A percentile compares a stretch with the other conserved stretches of the same genome.
Evolutionary conservation across 2,113 vertebrate genomes (phyloP).

Genomic region (Etheostoma spectabile): DNA sequence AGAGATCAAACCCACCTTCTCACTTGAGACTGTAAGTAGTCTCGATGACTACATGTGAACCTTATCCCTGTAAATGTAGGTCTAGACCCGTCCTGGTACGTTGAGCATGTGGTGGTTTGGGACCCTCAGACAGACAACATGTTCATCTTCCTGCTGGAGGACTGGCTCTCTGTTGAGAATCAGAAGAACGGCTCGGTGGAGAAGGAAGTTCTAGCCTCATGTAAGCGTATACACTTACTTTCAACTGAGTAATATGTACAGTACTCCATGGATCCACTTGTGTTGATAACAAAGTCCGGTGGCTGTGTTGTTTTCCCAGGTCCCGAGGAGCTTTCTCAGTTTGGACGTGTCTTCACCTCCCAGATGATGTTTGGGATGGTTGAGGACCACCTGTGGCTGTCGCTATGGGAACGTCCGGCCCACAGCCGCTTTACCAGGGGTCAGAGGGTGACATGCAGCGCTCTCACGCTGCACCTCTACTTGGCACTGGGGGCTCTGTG

Average conservation of each 20-base stretch:
- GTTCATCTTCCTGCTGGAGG: conserved; percentile 87
- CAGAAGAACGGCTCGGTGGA: conserved; percentile 83
- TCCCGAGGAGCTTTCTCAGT: conserved; percentile 82
- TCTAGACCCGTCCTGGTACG: conserved; percentile 86
- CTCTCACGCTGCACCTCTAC: conserved; percentile 83
- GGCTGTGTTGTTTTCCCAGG: conserved; percentile 62
- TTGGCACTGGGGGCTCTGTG: conserved; percentile 81
- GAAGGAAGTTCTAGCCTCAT: conserved; percentile 85
- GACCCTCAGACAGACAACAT: conserved; percentile 85
- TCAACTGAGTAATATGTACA: not conserved
- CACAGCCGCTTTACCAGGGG: conserved; percentile 83
- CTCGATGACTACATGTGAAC: not conserved
- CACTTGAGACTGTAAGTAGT: not conserved
- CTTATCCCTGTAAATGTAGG: conserved; percentile 64
- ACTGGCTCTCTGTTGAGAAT: conserved; percentile 89
- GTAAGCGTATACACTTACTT: conserved; percentile 66
- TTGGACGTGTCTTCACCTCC: conserved; percentile 77
- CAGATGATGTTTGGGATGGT: conserved; percentile 83
- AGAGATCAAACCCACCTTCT: not conserved
- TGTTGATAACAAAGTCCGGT: not conserved
- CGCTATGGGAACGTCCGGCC: conserved; percentile 82
- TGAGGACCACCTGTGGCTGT: conserved; percentile 87
- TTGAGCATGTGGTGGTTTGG: conserved; percentile 87
- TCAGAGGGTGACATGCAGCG: conserved; percentile 84
- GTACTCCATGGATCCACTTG: not conserved